Base-by-base conservation (phyloP, 2,113 vertebrate species). In the Hemibates koningsi region DNA sequence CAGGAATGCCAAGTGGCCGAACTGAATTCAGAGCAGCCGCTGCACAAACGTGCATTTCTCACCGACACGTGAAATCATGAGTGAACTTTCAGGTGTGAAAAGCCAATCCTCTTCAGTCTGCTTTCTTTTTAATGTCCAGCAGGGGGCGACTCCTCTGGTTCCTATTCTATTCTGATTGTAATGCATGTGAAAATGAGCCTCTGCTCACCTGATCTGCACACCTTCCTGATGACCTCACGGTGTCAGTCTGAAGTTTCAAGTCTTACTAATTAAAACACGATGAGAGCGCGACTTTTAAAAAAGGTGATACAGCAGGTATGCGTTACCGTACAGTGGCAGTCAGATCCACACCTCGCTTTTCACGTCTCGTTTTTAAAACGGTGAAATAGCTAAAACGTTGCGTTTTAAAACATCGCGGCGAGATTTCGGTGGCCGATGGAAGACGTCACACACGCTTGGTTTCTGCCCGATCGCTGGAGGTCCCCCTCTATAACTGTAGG, bases 371-470 rank as follows among this genome's bases (percentile, higher is more conserved):
- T 16, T 16, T 45, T 8, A 17, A 73, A 45, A 27, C 2, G 9
- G 8, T 0, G 3, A 73, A 45, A 45, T 45, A 24, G 21, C 21
- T 6, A 24, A 24, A 43, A 16, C 2, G 6, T 12, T 4, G 0
- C 0, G 0, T 41, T 63, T 36, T n/a, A 36, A 63, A 36, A 11
- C 17, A 0, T 36, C 11, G 11, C 1, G 11, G 19, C 2, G 19
- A 68, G 10, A 38, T 38, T 38, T 45, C 13, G 0, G 11, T 27
- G 3, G 24, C 2, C 3, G 0, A 17, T 9, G 38, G 66, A 21
- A 43, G 63, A 21, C 2, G 7, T 24, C 36, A 45, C 13, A 41
- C 7, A 6, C 13, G 3, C 36, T 14, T 9, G 12, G 38, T 17
- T 43, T 45, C 13, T 27, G 1, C 21, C 38, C 4, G 2, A 45